Base-by-base conservation (phyloP, 2,113 vertebrate genomes). In the Pongo pygmaeus region DNA sequence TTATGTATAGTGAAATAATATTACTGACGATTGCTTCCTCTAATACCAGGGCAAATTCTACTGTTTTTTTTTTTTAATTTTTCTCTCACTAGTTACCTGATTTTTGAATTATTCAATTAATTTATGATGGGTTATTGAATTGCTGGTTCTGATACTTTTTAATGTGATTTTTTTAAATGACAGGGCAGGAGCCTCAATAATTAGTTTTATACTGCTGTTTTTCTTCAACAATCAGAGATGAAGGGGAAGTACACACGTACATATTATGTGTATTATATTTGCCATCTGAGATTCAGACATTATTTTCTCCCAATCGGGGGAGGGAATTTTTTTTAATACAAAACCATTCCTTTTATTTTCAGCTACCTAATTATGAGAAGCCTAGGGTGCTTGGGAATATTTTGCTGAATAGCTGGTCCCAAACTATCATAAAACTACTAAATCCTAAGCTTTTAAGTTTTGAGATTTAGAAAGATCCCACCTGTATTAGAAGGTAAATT, bases 31-130 rank as follows among this genome's bases (percentile, higher is more conserved):
- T 74, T 84, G 2, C 43, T 92, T 94, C 27, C 79, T 6, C 3
- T 84, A 84, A 38, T 75, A 22, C 1, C 25, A 92, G 9, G 23
- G 1, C 30, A 81, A 89, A 89, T 25, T 0, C 16, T 12, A 12
- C 35, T 16, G 13, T n/a, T 70, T 30, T 48, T 59, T 94, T 83
- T 30, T 22, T 0, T 38, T 38, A 38, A 35, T 67, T 16, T 67
- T 8, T 23, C 10, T 59, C 4, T 67, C 12, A 72, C 18, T 84
- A 40, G 40, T n/a, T 61, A 23, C 14, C 23, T 90, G 22, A 20
- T 70, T 84, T 77, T 74, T 79, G 25, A 79, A 94, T 90, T 79
- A 94, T 61, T 94, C 46, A 40, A 35, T n/a, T 69, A 55, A 74
- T n/a, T 61, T 72, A 69, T n/a, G 1, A 67, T 78, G 17, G 3